phyloP scores from a whole-genome alignment of 2,888 invertebrate genomes.

The Agapostemon virescens region DNA sequence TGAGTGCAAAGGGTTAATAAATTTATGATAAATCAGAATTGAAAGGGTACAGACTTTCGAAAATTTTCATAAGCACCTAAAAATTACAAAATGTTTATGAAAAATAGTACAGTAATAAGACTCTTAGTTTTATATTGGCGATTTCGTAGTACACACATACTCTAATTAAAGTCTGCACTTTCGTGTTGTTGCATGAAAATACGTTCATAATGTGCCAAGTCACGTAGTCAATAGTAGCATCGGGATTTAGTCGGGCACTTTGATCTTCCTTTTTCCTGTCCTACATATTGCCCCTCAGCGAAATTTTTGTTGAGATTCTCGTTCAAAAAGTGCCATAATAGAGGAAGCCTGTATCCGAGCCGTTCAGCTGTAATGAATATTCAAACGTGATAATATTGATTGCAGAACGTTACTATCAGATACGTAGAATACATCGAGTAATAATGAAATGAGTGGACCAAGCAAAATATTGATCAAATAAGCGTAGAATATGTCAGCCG shows the following conservation, averaged over 20 bases:
- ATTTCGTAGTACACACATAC: constrained; percentile 31
- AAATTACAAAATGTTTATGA: not conserved
- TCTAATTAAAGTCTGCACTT: constrained; percentile 45
- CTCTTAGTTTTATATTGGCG: constrained; percentile 30
- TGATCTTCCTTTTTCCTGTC: constrained; percentile 19
- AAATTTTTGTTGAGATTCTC: constrained; percentile 29
- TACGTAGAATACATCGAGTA: not conserved
- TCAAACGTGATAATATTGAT: not conserved
- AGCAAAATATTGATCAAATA: not conserved
- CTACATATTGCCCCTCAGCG: constrained; percentile 29
- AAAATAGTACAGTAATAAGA: constrained; percentile 16
- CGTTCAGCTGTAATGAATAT: not conserved
- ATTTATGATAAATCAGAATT: not conserved
- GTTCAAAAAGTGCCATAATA: not conserved
- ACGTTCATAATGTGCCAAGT: constrained; percentile 62
- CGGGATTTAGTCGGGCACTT: constrained; percentile 51
- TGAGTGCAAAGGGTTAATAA: too few species aligned
- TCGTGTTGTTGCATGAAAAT: constrained; percentile 64
- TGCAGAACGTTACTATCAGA: not conserved
- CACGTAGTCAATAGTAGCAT: constrained; percentile 64
- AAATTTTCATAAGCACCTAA: not conserved
- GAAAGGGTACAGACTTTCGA: not conserved
- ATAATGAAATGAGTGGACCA: not conserved
- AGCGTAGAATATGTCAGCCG: not conserved
- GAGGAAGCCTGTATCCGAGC: not conserved